These are phyloP conservation scores for Melieria omissa DNA, from an alignment of 2,888 invertebrate genomes.

Conservation along the genomic window DNA sequence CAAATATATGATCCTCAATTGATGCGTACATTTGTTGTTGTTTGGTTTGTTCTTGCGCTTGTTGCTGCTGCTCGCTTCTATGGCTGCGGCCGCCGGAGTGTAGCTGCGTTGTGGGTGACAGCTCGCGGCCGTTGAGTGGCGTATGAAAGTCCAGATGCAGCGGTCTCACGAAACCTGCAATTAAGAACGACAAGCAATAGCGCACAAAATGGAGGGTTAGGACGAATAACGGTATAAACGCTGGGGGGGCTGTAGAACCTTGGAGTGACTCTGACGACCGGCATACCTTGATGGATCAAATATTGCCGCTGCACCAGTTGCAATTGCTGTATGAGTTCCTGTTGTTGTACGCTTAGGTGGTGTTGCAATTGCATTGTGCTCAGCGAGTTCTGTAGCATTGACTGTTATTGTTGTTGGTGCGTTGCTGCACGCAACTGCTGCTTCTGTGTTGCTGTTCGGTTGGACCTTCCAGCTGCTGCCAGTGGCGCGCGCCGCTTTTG, in stretches of 20 bases:
- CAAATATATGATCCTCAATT: too few species aligned
- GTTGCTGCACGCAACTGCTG: too few species aligned
- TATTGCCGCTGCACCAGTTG: constrained; percentile 57
- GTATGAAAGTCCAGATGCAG: constrained; percentile 48
- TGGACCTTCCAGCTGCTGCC: too few species aligned
- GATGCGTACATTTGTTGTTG: too few species aligned
- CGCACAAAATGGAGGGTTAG: background rate
- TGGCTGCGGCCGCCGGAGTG: constrained; percentile 37
- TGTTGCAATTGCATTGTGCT: constrained; percentile 55
- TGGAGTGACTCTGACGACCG: background rate
- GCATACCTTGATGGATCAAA: constrained; percentile 54
- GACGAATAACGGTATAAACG: background rate
- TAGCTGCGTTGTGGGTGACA: constrained; percentile 43
- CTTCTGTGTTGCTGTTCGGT: too few species aligned
- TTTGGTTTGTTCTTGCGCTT: background rate
- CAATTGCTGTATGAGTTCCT: constrained; percentile 56
- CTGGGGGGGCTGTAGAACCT: background rate
- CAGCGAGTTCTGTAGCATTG: constrained; percentile 26
- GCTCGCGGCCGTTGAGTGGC: constrained; percentile 27
- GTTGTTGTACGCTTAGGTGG: constrained; percentile 55
- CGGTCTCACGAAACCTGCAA: constrained; percentile 47
- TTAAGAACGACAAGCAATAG: background rate
- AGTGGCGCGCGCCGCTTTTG: too few species aligned
- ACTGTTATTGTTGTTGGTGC: background rate
- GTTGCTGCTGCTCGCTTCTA: background rate